Percentiles rank a stretch among this genome's conserved stretches.
phyloP scores from a whole-genome alignment of 2,797 vertebrate genomes.

The Sebastolobus altivelis region DNA sequence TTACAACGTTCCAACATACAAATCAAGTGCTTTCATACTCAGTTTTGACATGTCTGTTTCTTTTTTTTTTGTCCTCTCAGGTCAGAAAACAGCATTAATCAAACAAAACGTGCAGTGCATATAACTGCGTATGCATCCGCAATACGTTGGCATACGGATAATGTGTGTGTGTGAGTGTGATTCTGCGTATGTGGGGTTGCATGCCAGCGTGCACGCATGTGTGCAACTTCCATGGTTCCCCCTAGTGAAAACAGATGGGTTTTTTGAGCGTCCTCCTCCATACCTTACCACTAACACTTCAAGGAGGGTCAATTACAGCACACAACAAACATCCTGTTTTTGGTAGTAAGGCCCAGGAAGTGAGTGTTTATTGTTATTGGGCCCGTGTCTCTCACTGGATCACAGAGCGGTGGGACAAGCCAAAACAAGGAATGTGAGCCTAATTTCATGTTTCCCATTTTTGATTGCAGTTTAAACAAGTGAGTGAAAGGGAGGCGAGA shows the following conservation, averaged over 20 bases:
- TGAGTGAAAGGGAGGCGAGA: conserved; percentile 55
- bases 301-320: conserved; percentile 86
- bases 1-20: conserved; percentile 38
- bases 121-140: conserved; percentile 2
- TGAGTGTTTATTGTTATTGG: conserved; percentile 86
- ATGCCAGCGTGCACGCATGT: conserved; percentile 44
- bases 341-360: conserved; percentile 80
- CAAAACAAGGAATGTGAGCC: conserved; percentile 79
- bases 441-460: conserved; percentile 85
- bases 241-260: conserved; percentile 83
- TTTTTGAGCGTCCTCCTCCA: conserved; percentile 73
- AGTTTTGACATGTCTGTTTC: conserved; percentile 10
- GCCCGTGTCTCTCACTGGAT: conserved; percentile 69
- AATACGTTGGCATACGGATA: conserved; percentile 14
- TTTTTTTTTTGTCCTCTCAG: conserved; percentile 24
- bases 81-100: conserved; percentile 39
- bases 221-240: conserved; percentile 57
- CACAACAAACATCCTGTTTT: conserved; percentile 86
- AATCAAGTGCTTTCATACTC: conserved; percentile 28
- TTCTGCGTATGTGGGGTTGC: conserved; percentile 31
- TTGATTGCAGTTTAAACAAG: conserved; percentile 84
- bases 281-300: conserved; percentile 83
- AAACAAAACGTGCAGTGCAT: conserved; percentile 24
- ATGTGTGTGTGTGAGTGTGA: conserved; percentile 21
- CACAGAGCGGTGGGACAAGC: conserved; percentile 59